Evolutionary conservation across 1,140 invertebrate species (phyloP).

Genomic region (Delia radicum): DNA sequence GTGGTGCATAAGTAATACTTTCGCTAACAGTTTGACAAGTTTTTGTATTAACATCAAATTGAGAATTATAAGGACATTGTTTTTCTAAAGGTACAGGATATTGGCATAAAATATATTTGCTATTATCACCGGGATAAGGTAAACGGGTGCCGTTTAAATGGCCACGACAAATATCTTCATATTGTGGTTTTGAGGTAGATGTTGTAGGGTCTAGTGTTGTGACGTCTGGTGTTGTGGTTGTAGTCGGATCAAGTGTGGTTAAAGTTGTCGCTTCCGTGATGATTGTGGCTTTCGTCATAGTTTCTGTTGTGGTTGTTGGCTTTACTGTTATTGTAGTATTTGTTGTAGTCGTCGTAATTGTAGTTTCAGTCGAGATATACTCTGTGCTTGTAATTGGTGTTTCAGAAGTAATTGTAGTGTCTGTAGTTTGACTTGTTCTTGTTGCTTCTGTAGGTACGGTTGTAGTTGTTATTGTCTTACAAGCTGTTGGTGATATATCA

Average conservation of each 20-base stretch:
- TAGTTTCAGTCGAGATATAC: background rate
- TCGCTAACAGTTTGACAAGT: conserved; percentile 30
- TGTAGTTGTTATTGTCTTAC: conserved; percentile 25
- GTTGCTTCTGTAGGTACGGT: too few relatives aligned
- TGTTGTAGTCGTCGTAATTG: conserved; percentile 10
- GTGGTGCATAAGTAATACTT: background rate
- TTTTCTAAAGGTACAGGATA: conserved; percentile 37
- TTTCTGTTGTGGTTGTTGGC: conserved; percentile 19
- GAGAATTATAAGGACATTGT: conserved; percentile 25
- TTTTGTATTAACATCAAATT: conserved; percentile 25
- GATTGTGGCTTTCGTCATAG: conserved; percentile 20
- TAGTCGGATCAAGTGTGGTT: background rate
- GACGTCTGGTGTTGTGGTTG: background rate
- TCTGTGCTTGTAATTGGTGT: background rate
- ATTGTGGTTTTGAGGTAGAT: background rate
- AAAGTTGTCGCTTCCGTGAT: conserved; percentile 19
- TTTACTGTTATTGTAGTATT: conserved; percentile 1
- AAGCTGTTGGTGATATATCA: too few relatives aligned
- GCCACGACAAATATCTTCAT: conserved; percentile 36
- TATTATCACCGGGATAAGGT: conserved; percentile 39
- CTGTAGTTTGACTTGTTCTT: too few relatives aligned
- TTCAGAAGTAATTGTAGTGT: background rate
- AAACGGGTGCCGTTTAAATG: conserved; percentile 32
- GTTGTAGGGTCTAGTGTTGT: conserved; percentile 30
- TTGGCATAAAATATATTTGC: conserved; percentile 39